phyloP scores from a whole-genome alignment of 2,888 invertebrate species.

The Oscheius myriophilus region DNA sequence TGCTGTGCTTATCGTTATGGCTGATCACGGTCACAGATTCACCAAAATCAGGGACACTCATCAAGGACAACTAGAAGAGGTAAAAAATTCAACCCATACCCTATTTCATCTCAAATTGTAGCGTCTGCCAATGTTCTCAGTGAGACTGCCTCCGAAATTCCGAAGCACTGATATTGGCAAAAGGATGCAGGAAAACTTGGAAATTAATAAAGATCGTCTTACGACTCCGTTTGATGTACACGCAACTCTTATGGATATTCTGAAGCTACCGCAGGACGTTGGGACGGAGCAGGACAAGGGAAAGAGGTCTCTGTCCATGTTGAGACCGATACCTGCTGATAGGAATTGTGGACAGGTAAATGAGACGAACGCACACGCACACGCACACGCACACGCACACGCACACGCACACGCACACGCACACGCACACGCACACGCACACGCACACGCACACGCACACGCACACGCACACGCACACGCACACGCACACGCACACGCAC shows the following conservation, averaged over 20 bases:
- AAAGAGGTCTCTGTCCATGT: constrained; percentile 56
- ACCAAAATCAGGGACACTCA: constrained; percentile 83
- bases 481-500: too few relatives aligned
- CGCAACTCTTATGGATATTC: constrained; percentile 80
- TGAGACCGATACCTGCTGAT: constrained; percentile 50
- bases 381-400: too few relatives aligned
- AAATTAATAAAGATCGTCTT: constrained; percentile 73
- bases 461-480: too few relatives aligned
- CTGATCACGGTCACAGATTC: constrained; percentile 90
- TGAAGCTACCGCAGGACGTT: constrained; percentile 72
- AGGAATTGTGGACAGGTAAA: constrained; percentile 53
- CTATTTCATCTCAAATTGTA: not conserved
- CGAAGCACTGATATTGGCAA: not conserved
- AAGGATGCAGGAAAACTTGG: not conserved
- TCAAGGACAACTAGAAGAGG: constrained; percentile 78
- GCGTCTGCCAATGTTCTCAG: constrained; percentile 5
- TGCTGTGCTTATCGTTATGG: constrained; percentile 86
- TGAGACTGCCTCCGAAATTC: not conserved
- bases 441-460: too few relatives aligned
- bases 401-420: too few relatives aligned
- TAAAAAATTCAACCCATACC: too few relatives aligned
- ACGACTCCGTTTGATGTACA: constrained; percentile 89
- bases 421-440: too few relatives aligned
- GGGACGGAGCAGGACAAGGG: constrained; percentile 14
- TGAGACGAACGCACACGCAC: too few relatives aligned